Evolutionary conservation across 2,113 vertebrate genomes (phyloP).

Genomic region (Erinaceus europaeus): DNA sequence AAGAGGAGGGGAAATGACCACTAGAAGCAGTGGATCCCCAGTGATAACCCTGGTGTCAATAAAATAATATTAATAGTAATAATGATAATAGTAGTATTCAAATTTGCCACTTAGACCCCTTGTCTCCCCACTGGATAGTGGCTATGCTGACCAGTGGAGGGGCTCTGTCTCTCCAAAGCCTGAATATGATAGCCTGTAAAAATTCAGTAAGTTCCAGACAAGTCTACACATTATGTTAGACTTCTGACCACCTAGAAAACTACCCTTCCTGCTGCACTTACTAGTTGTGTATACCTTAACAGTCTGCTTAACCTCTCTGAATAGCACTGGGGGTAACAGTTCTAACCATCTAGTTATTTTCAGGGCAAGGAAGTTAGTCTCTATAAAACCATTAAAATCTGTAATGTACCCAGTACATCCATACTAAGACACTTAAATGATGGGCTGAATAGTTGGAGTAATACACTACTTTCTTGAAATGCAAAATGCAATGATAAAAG

Average conservation of each 20-base stretch:
- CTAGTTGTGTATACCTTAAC: background rate
- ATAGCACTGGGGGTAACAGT: no score
- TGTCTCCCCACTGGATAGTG: background rate
- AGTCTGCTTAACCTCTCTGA: background rate
- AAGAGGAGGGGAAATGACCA: no score
- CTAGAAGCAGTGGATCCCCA: no score
- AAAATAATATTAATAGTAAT: no score
- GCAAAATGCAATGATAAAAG: background rate
- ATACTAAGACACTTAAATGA: background rate
- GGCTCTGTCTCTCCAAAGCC: background rate
- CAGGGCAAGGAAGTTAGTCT: background rate
- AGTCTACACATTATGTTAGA: no score
- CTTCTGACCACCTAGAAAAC: background rate
- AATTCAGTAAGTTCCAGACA: background rate
- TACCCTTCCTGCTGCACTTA: background rate
- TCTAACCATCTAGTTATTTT: background rate
- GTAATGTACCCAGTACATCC: background rate
- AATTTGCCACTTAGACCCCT: no score
- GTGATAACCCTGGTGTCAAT: no score
- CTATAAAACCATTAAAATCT: background rate
- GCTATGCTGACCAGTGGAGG: background rate
- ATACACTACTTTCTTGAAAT: background rate
- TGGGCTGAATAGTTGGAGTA: background rate
- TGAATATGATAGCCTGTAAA: background rate
- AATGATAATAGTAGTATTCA: no score